Evolutionary conservation across 2,797 vertebrate species (phyloP).

Genomic region (Halcyon leucocephala): DNA sequence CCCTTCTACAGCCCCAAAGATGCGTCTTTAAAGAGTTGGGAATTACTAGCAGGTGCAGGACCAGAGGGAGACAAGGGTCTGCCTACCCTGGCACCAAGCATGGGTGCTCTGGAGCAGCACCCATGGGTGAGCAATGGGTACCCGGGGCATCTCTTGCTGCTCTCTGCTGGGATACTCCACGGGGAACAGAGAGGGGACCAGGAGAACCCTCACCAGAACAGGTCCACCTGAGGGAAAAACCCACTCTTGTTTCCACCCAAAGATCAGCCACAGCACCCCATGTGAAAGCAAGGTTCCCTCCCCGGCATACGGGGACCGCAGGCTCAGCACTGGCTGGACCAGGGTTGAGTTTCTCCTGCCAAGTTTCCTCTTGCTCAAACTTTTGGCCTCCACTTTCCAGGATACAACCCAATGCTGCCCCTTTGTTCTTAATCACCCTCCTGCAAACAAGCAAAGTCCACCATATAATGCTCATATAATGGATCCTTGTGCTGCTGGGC

Average conservation of each 20-base stretch:
- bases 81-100: neutral
- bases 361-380: neutral
- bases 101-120: neutral
- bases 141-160: neutral
- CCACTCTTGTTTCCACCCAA: neutral
- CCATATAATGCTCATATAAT: neutral
- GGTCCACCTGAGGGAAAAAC: too few relatives aligned
- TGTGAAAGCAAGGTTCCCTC: neutral
- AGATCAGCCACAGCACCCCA: neutral
- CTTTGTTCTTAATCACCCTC: neutral
- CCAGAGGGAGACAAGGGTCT: too few relatives aligned
- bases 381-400: neutral
- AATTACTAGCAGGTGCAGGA: neutral
- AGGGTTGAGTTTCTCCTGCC: neutral
- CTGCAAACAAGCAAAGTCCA: slow-evolving; percentile 35
- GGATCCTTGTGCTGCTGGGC: neutral
- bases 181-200: neutral
- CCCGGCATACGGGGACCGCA: rapidly evolving
- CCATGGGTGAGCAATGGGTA: neutral
- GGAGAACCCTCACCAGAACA: neutral
- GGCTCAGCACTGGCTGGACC: rapidly evolving
- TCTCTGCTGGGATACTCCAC: neutral
- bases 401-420: neutral
- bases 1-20: neutral
- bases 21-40: neutral